These are phyloP conservation scores for Crenichthys baileyi DNA, from an alignment of 2,797 vertebrate species.

Conservation along the genomic window DNA sequence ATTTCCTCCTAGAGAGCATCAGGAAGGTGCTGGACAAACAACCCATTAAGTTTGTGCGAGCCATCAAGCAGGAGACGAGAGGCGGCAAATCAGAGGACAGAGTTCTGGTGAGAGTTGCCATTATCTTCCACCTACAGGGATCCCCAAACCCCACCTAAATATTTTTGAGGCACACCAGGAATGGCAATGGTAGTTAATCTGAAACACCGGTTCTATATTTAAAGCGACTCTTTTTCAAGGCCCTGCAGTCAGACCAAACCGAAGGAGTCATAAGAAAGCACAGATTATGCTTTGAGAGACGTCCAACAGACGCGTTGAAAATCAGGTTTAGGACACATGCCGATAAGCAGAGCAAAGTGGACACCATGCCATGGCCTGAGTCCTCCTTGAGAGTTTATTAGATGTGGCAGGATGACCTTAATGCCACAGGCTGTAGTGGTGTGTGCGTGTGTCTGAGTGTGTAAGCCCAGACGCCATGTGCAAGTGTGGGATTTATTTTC, in stretches of 20 bases:
- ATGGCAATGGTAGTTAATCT: slow-evolving; percentile 12
- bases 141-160: too few relatives aligned
- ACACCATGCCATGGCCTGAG: slow-evolving; percentile 67
- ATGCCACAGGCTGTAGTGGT: slow-evolving; percentile 59
- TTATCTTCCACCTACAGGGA: background rate
- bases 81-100: slow-evolving; percentile 89
- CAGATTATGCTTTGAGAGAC: slow-evolving; percentile 53
- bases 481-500: slow-evolving; percentile 25
- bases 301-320: slow-evolving; percentile 53
- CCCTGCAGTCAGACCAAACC: slow-evolving; percentile 40
- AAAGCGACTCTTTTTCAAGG: background rate
- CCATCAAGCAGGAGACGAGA: slow-evolving; percentile 88
- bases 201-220: background rate
- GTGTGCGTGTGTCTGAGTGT: slow-evolving; percentile 25
- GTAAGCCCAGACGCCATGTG: slow-evolving; percentile 13
- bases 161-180: background rate
- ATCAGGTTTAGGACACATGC: slow-evolving; percentile 70
- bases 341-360: slow-evolving; percentile 66
- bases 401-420: slow-evolving; percentile 77
- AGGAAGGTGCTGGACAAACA: slow-evolving; percentile 87
- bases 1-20: slow-evolving; percentile 85
- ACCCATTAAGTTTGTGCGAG: slow-evolving; percentile 84
- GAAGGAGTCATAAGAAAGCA: slow-evolving; percentile 48
- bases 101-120: slow-evolving; percentile 84
- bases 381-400: slow-evolving; percentile 68